Percentiles rank a stretch among this genome's conserved stretches.
These are phyloP conservation scores for Allophyes oxyacanthae DNA, from an alignment of 2,888 invertebrate genomes.

Conservation along the genomic window DNA sequence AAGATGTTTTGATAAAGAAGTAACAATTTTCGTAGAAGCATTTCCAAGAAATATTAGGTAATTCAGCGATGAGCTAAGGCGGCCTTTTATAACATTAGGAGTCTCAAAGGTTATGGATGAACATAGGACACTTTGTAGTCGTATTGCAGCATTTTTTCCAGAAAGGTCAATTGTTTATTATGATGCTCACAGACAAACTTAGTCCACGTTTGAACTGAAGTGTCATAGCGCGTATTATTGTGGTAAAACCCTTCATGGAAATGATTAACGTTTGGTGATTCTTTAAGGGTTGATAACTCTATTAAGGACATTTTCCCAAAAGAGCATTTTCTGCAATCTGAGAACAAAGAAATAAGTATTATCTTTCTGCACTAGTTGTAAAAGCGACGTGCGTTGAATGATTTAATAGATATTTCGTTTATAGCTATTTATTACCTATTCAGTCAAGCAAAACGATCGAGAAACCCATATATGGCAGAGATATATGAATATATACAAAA, in stretches of 20 bases:
- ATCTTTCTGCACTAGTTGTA: constrained; percentile 36
- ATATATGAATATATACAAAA: not conserved
- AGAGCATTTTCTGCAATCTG: constrained; percentile 10
- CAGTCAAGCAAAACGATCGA: constrained; percentile 17
- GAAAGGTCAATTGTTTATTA: constrained; percentile 6
- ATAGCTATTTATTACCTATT: constrained; percentile 8
- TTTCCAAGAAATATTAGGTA: constrained; percentile 17
- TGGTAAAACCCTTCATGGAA: too few species aligned
- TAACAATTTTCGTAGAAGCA: constrained; percentile 18
- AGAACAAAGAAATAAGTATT: constrained; percentile 26
- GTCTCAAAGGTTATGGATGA: constrained; percentile 12
- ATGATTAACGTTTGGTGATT: too few species aligned
- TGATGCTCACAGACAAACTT: not conserved
- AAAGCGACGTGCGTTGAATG: constrained; percentile 24
- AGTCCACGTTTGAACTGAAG: not conserved
- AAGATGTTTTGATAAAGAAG: constrained; percentile 24
- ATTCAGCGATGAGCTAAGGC: constrained; percentile 12
- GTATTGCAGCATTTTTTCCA: not conserved
- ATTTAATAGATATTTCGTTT: constrained; percentile 27
- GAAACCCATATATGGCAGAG: constrained; percentile 2
- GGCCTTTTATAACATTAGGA: constrained; percentile 19
- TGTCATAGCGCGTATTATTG: not conserved
- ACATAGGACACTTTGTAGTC: constrained; percentile 12
- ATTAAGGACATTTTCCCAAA: too few species aligned
- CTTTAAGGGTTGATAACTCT: too few species aligned